A percentile compares a stretch with the other conserved stretches of the same genome.
phyloP scores from a whole-genome alignment of 2,113 vertebrate species.

The Nicator chloris region DNA sequence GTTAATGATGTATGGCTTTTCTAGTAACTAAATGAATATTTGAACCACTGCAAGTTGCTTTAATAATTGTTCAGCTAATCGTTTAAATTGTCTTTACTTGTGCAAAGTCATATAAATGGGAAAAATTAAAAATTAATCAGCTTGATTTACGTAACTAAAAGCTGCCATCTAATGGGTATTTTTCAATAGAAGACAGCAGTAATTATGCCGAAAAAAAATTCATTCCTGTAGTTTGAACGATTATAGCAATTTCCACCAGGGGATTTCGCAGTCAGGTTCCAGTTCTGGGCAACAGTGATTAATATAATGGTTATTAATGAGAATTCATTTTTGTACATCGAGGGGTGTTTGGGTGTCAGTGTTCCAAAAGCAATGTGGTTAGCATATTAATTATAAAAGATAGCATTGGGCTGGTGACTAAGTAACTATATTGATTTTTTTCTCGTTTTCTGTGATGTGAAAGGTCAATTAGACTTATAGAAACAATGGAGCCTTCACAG shows the following conservation, averaged over 20 bases:
- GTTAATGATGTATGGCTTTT: conserved; percentile 73
- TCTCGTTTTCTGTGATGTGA: conserved; percentile 74
- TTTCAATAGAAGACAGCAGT: conserved; percentile 97
- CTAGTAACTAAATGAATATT: conserved; percentile 75
- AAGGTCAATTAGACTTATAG: conserved; percentile 81
- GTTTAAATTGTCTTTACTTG: conserved; percentile 94
- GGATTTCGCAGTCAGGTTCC: conserved; percentile 97
- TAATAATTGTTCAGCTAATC: conserved; percentile 89
- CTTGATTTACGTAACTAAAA: conserved; percentile 93
- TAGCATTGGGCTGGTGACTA: conserved; percentile 57
- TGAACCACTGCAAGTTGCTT: conserved; percentile 74
- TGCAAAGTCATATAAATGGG: conserved; percentile 77
- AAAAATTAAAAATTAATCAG: conserved; percentile 95
- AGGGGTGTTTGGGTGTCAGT: conserved; percentile 81
- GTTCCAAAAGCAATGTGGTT: conserved; percentile 72
- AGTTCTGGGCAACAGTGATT: conserved; percentile 95
- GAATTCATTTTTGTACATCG: conserved; percentile 89
- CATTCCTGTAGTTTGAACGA: conserved; percentile 93
- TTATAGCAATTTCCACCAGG: conserved; percentile 98
- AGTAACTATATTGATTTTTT: conserved; percentile 81
- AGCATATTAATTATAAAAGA: conserved; percentile 84
- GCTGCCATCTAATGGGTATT: conserved; percentile 90
- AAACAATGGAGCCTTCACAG: conserved; percentile 78
- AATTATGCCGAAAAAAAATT: conserved; percentile 92
- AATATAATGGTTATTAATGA: conserved; percentile 96